Conservation (phyloP, 2,113 vertebrate species). For the Marmota flaviventris region DNA sequence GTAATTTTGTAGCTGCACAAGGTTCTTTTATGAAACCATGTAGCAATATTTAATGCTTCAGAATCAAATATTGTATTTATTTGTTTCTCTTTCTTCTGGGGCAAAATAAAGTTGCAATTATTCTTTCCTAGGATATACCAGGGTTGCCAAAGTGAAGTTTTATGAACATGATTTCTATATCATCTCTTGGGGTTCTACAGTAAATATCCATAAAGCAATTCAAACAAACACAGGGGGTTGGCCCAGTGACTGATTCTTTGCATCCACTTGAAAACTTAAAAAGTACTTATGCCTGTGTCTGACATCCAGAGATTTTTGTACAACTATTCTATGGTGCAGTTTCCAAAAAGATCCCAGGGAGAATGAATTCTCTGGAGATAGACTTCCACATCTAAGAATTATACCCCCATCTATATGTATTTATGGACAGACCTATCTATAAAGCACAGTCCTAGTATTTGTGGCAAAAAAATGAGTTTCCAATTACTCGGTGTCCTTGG, state of each 20-base stretch:
- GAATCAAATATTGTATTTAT: slow-evolving; percentile 72
- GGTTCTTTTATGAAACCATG: slow-evolving; percentile 54
- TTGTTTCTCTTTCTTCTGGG: slow-evolving; percentile 68
- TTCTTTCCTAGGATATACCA: slow-evolving; percentile 41
- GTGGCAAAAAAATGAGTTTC: not conserved
- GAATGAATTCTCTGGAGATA: not conserved
- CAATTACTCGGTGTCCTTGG: not conserved
- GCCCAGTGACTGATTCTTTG: not conserved
- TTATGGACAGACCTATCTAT: not conserved
- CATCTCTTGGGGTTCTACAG: not conserved
- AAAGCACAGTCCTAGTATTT: not conserved
- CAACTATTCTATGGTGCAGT: not conserved
- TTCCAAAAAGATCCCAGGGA: not conserved
- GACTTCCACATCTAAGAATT: not conserved
- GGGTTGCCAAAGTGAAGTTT: not conserved
- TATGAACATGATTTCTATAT: not conserved
- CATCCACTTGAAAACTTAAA: not conserved
- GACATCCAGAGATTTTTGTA: not conserved
- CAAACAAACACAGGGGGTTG: not conserved
- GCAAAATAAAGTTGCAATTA: slow-evolving; percentile 25
- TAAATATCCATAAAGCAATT: not conserved
- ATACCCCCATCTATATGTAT: not conserved
- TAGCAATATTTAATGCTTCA: slow-evolving; percentile 70
- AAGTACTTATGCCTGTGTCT: not conserved
- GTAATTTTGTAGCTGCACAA: slow-evolving; percentile 73